These are phyloP conservation scores for Cataglyphis albicans DNA, from an alignment of 2,888 invertebrate genomes.

Conservation along the genomic window DNA sequence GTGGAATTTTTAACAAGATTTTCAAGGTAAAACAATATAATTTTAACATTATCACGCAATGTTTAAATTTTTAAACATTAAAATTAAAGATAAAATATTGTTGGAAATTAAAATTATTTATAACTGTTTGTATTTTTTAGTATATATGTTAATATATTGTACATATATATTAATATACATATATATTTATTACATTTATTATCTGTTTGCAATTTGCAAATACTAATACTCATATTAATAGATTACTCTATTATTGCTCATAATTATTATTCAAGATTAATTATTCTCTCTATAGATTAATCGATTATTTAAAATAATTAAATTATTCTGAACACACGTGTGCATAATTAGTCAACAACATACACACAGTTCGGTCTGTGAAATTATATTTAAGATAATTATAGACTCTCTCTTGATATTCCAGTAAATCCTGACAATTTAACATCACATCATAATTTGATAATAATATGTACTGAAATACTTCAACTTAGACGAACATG, in stretches of 20 bases:
- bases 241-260: slow-evolving; percentile 11
- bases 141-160: background rate
- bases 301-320: background rate
- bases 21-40: background rate
- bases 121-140: background rate
- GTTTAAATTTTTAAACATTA: background rate
- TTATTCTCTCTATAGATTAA: slow-evolving; percentile 16
- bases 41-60: background rate
- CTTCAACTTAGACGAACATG: slow-evolving; percentile 31
- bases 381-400: background rate
- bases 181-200: too few species aligned
- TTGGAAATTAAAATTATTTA: background rate
- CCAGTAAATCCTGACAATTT: background rate
- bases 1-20: background rate
- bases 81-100: slow-evolving; percentile 1
- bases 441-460: slow-evolving; percentile 45
- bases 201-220: background rate
- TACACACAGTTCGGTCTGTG: background rate
- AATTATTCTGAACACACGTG: background rate
- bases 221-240: background rate
- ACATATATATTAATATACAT: slow-evolving; percentile 19
- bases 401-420: background rate
- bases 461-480: slow-evolving; percentile 4
- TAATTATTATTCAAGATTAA: slow-evolving; percentile 20
- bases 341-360: slow-evolving; percentile 4